phyloP scores from a whole-genome alignment of 2,113 vertebrate species.

The Opisthocomus hoazin region DNA sequence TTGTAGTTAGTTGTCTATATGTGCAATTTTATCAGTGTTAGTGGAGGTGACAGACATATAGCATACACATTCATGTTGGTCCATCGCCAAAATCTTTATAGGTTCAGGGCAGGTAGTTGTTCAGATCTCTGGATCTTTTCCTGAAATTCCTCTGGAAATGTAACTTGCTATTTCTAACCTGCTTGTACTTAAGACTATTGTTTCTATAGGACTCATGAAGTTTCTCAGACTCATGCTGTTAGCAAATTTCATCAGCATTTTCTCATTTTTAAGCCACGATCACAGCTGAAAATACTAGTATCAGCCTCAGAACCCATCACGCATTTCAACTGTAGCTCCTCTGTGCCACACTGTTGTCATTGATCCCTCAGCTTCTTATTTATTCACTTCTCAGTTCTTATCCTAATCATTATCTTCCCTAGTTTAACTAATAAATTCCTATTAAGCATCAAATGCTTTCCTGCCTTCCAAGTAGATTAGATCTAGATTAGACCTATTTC shows the following conservation, averaged over 20 bases:
- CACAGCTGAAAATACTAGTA: background rate
- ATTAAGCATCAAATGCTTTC: background rate
- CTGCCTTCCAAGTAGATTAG: background rate
- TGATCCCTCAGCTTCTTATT: background rate
- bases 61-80: rapidly evolving
- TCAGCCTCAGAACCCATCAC: background rate
- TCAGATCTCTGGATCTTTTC: background rate
- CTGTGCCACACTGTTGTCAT: background rate
- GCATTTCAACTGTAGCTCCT: background rate
- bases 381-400: background rate
- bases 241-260: background rate
- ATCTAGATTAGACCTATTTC: background rate
- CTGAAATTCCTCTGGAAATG: background rate
- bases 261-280: background rate
- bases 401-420: background rate
- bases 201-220: background rate
- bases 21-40: background rate
- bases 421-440: background rate
- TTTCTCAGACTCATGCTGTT: background rate
- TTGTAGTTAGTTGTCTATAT: background rate
- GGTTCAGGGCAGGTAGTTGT: background rate
- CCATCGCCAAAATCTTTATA: background rate
- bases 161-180: background rate
- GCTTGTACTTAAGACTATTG: background rate
- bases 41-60: background rate